A percentile compares a stretch with the other conserved stretches of the same genome.
phyloP scores from a whole-genome alignment of 2,113 vertebrate species.

The Pungitius pungitius region DNA sequence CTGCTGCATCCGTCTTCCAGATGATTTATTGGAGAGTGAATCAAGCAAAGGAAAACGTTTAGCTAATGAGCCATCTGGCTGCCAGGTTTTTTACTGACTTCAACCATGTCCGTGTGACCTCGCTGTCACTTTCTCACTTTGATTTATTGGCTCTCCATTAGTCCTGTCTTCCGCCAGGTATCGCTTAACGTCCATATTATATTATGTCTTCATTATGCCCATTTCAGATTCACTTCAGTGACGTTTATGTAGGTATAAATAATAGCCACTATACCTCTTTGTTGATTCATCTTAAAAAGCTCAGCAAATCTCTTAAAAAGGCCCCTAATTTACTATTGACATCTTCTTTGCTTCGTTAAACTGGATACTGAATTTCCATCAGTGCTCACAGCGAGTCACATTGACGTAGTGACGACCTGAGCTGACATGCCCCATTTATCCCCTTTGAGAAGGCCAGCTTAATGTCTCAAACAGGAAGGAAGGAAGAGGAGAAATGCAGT shows the following conservation, averaged over 20 bases:
- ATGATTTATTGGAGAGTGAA: slow-evolving; percentile 43
- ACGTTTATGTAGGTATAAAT: neutral
- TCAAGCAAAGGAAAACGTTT: slow-evolving; percentile 28
- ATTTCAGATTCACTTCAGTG: neutral
- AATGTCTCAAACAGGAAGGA: slow-evolving; percentile 38
- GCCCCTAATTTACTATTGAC: neutral
- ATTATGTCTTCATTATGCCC: neutral
- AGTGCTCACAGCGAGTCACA: neutral
- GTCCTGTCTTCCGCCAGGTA: neutral
- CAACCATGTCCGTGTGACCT: slow-evolving; percentile 21
- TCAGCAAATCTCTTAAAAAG: neutral
- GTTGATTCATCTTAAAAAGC: neutral
- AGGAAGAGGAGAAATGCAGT: slow-evolving; percentile 39
- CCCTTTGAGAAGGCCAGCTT: slow-evolving; percentile 40
- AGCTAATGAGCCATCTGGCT: slow-evolving; percentile 39
- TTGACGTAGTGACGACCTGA: slow-evolving; percentile 3
- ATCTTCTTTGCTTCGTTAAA: neutral
- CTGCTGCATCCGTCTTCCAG: slow-evolving; percentile 2
- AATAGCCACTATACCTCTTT: neutral
- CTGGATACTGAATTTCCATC: slow-evolving; percentile 22
- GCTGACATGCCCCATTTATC: slow-evolving; percentile 37
- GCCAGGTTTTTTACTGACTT: slow-evolving; percentile 13
- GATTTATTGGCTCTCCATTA: slow-evolving; percentile 20
- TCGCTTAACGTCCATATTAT: neutral
- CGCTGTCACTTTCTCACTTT: neutral